Percentiles rank a stretch among this genome's conserved stretches.
phyloP scores from a whole-genome alignment of 2,797 vertebrate genomes.

The Spinibarbus caldwelli region DNA sequence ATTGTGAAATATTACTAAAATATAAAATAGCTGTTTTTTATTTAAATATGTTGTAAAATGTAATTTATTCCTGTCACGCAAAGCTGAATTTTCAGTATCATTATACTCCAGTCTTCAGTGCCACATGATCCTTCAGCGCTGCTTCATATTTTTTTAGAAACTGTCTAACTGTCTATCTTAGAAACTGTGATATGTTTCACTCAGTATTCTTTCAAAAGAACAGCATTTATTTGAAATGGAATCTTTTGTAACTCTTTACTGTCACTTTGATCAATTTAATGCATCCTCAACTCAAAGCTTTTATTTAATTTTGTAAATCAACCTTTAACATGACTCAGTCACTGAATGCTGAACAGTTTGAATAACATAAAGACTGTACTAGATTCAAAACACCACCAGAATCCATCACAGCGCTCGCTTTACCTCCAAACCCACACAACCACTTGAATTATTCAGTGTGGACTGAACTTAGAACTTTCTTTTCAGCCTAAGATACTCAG shows the following conservation, averaged over 20 bases:
- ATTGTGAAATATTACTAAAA: neutral
- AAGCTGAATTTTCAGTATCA: neutral
- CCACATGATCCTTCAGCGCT: neutral
- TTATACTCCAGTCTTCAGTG: neutral
- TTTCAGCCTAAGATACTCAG: neutral
- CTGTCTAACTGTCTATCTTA: too few species aligned
- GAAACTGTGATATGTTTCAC: neutral
- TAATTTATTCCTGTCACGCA: neutral
- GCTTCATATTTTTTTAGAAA: neutral
- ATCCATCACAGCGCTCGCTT: neutral
- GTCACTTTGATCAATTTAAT: neutral
- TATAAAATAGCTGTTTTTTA: neutral
- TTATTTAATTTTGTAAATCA: neutral
- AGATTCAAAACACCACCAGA: neutral
- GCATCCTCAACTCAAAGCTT: neutral
- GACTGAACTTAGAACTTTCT: neutral
- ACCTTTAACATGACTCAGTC: neutral
- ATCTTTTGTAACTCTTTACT: neutral
- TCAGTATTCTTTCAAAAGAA: neutral
- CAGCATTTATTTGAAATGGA: neutral
- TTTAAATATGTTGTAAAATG: neutral
- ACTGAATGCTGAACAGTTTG: neutral
- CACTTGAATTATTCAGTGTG: neutral
- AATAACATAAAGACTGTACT: neutral
- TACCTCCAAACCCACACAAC: conserved; percentile 2